Evolutionary conservation across 2,797 vertebrate genomes (phyloP).

Genomic region (Sebastes taczanowskii): DNA sequence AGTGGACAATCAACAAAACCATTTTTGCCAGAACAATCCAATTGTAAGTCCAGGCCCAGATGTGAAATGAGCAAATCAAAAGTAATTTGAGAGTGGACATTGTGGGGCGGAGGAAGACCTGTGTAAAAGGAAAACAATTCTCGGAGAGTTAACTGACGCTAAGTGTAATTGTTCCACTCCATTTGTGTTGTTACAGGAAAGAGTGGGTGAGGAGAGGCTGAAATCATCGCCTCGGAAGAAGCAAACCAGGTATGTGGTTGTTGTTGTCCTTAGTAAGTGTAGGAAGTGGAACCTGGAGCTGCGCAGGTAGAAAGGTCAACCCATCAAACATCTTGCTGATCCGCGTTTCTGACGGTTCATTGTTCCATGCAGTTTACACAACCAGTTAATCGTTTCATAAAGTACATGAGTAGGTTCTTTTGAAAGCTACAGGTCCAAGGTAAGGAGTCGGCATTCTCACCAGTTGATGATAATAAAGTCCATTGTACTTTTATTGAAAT

Average conservation of each 20-base stretch:
- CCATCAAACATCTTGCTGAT: background rate
- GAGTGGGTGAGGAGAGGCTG: slow-evolving; percentile 4
- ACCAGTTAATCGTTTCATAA: background rate
- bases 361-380: background rate
- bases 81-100: slow-evolving; percentile 18
- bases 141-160: background rate
- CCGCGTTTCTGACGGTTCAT: background rate
- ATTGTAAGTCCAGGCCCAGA: slow-evolving; percentile 12
- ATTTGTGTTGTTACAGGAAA: slow-evolving; percentile 14
- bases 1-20: background rate
- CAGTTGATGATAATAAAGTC: no score
- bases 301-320: background rate
- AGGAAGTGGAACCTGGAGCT: slow-evolving; percentile 4
- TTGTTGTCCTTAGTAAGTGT: background rate
- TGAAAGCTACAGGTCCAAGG: background rate
- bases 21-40: slow-evolving; percentile 15
- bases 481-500: background rate
- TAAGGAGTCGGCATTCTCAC: background rate
- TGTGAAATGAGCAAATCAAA: slow-evolving; percentile 45
- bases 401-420: background rate
- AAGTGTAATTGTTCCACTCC: background rate
- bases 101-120: background rate
- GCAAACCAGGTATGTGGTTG: background rate
- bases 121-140: slow-evolving; percentile 3
- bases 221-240: slow-evolving; percentile 1